phyloP scores from a whole-genome alignment of 2,797 vertebrate genomes.

The Chloroceryle inda region DNA sequence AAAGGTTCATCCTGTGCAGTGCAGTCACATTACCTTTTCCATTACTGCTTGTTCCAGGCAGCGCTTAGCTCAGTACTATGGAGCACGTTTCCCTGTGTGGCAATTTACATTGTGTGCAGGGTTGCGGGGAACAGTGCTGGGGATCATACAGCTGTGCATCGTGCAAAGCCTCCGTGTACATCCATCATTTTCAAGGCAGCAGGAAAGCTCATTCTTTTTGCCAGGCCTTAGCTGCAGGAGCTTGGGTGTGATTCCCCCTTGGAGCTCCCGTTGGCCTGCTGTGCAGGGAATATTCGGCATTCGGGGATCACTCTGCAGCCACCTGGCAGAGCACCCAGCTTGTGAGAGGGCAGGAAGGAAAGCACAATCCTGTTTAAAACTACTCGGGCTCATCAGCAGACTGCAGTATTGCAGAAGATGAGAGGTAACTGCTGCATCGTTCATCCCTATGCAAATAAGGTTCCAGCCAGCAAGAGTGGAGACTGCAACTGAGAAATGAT shows the following conservation, averaged over 20 bases:
- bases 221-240: background rate
- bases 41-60: background rate
- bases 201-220: conserved; percentile 14
- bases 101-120: background rate
- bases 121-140: background rate
- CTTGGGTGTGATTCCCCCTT: background rate
- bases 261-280: background rate
- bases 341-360: background rate
- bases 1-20: background rate
- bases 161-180: background rate
- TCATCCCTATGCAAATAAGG: background rate
- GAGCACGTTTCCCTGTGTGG: background rate
- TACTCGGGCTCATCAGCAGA: background rate
- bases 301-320: background rate
- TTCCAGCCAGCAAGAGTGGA: background rate
- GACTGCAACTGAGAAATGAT: background rate
- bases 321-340: conserved; percentile 32
- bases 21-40: background rate
- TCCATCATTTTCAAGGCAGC: conserved; percentile 28
- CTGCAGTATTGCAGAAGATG: background rate
- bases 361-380: conserved; percentile 3
- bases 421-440: background rate
- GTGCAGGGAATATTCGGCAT: background rate
- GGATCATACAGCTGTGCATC: background rate
- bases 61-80: background rate